Evolutionary conservation across 2,113 vertebrate genomes (phyloP), one percentile per base, ranked within the genome.

Genomic region (Rhinoptilus africanus): DNA sequence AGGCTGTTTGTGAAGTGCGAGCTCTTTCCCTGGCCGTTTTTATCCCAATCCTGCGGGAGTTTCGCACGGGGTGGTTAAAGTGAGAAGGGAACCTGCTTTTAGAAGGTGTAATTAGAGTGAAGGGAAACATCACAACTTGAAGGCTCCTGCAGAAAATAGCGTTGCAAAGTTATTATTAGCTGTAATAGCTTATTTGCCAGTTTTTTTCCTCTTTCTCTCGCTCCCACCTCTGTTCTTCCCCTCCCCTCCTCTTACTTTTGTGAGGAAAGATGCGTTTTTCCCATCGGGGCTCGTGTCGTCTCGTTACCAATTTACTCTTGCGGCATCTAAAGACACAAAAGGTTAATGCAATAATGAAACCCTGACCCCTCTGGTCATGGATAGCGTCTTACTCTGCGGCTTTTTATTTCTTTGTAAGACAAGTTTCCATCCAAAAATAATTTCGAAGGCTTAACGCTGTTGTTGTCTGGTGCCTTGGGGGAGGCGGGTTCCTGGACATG

Each of bases 331-430:
- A 98, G 96, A 91, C 96, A 91, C 19, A 4, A 87, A 97, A 97
- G 95, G 97, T 96, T 97, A 97, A 97, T 97, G 97, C 67, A 96
- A 51, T 98, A 97, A 97, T 77, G 92, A 96, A 97, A 92, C 93
- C 85, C 85, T 96, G 96, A 97, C 97, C 97, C 89, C 89, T 72
- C 95, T 81, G 97, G 94, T 95, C 96, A 82, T 21, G 23, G 14
- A 39, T 86, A 95, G 85, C 22, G 6, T 94, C 94, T 97, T 93
- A 93, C 86, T 95, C 89, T 74, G 92, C 89, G 96, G 96, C 85
- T 97, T 97, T 97, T 93, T 81, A 68, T 95, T 94, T 95, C 97
- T 94, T 92, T 79, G 89, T 53, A 79, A 97, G 96, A 95, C 92
- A 85, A 14, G 72, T 96, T 97, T 96, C 88, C 83, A 89, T 85